phyloP scores from a whole-genome alignment of 2,888 invertebrate genomes.

The Amblyjoppa fuscipennis region DNA sequence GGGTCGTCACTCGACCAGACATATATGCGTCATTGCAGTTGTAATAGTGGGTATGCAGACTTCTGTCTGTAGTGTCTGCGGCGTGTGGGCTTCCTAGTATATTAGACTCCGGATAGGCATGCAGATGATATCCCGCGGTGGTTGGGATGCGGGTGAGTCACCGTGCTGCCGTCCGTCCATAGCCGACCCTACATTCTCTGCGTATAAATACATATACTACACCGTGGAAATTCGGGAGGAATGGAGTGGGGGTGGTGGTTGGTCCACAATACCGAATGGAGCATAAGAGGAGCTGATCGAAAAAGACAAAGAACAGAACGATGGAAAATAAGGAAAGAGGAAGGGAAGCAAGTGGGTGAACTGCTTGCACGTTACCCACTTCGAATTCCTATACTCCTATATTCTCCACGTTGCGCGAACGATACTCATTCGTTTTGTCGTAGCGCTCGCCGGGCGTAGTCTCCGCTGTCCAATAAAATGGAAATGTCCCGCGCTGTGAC shows the following conservation, averaged over 20 bases:
- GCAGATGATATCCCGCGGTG: slow-evolving; percentile 18
- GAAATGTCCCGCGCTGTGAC: slow-evolving; percentile 81
- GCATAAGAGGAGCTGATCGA: slow-evolving; percentile 35
- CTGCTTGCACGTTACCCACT: slow-evolving; percentile 81
- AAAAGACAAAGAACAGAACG: slow-evolving; percentile 29
- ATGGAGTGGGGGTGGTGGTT: not conserved
- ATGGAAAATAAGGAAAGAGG: slow-evolving; percentile 46
- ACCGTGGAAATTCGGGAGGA: not conserved
- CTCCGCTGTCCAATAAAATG: slow-evolving; percentile 83
- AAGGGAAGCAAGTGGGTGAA: not conserved
- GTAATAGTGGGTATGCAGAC: slow-evolving; percentile 16
- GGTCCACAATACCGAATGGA: slow-evolving; percentile 12
- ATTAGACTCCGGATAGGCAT: slow-evolving; percentile 31
- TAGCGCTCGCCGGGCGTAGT: slow-evolving; percentile 39
- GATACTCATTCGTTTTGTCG: slow-evolving; percentile 71
- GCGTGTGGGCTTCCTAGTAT: slow-evolving; percentile 19
- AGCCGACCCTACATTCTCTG: not conserved
- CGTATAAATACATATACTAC: slow-evolving; percentile 2
- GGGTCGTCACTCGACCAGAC: not conserved
- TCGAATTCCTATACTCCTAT: slow-evolving; percentile 79
- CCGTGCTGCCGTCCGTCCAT: not conserved
- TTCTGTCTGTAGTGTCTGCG: slow-evolving; percentile 1
- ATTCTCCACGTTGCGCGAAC: slow-evolving; percentile 71
- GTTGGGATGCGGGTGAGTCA: slow-evolving; percentile 27
- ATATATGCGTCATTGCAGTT: not conserved